These are phyloP conservation scores for Allobates femoralis DNA, from an alignment of 2,797 vertebrate species.

Conservation along the genomic window DNA sequence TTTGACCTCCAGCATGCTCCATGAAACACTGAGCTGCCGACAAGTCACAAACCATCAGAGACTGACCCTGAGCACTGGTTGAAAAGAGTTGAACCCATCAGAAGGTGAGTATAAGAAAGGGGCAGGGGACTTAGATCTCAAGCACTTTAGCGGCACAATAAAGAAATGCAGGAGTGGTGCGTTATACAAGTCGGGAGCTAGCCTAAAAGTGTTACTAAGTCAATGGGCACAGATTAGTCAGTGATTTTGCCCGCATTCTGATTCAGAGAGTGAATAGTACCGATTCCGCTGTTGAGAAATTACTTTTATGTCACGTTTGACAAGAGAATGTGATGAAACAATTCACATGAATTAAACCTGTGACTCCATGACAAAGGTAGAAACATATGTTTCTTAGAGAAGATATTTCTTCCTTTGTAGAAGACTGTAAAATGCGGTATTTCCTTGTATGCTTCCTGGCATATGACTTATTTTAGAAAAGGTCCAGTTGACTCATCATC, in stretches of 20 bases:
- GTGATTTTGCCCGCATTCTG: neutral
- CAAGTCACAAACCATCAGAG: too few relatives aligned
- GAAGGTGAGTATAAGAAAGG: too few relatives aligned
- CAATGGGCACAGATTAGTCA: neutral
- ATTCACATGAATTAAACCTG: neutral
- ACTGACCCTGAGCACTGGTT: too few relatives aligned
- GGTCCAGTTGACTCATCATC: neutral
- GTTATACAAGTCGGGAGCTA: too few relatives aligned
- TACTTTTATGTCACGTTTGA: constrained; percentile 13
- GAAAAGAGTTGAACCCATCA: too few relatives aligned
- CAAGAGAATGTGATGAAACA: constrained; percentile 8
- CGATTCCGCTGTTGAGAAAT: neutral
- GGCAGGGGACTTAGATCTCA: too few relatives aligned
- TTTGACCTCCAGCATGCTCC: too few relatives aligned
- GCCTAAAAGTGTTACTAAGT: too few relatives aligned
- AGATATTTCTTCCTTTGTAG: neutral
- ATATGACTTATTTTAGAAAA: neutral
- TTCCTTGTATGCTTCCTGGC: neutral
- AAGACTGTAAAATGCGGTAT: neutral
- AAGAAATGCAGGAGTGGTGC: too few relatives aligned
- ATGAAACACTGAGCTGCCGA: too few relatives aligned
- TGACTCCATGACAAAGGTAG: neutral
- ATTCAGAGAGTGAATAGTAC: neutral
- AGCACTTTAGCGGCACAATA: too few relatives aligned
- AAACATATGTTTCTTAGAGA: neutral